A percentile compares a stretch with the other conserved stretches of the same genome.
Evolutionary conservation across 2,113 vertebrate genomes (phyloP).

Genomic region (Morone chrysops): DNA sequence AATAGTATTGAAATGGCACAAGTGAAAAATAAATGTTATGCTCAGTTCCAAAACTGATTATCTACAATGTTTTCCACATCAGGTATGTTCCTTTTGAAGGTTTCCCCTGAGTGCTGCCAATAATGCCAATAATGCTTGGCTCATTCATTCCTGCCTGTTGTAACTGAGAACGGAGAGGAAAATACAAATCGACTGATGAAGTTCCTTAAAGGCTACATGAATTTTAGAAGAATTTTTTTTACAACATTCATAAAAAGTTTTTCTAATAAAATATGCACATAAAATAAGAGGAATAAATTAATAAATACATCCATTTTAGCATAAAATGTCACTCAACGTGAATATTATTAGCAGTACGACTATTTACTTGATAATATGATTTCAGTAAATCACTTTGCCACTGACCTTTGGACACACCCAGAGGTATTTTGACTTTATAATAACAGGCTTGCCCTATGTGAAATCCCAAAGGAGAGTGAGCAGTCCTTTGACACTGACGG

Average conservation of each 20-base stretch:
- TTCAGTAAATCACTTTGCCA: conserved; percentile 62
- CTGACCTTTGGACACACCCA: conserved; percentile 69
- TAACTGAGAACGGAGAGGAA: conserved; percentile 35
- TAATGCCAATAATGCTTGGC: conserved; percentile 42
- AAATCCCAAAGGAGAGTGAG: conserved; percentile 51
- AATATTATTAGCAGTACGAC: conserved; percentile 69
- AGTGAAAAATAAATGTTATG: conserved; percentile 37
- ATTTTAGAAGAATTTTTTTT: conserved; percentile 42
- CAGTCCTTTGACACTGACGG: conserved; percentile 39
- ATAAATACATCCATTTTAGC: conserved; percentile 74
- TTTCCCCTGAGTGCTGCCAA: conserved; percentile 74
- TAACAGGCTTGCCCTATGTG: conserved; percentile 56
- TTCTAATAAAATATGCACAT: conserved; percentile 73
- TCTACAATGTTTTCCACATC: conserved; percentile 57
- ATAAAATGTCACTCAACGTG: conserved; percentile 61
- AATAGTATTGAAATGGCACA: conserved; percentile 66
- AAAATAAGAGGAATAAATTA: conserved; percentile 79
- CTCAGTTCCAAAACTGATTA: conserved; percentile 33
- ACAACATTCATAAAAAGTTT: conserved; percentile 70
- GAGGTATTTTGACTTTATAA: conserved; percentile 70
- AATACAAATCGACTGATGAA: conserved; percentile 39
- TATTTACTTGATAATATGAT: conserved; percentile 61
- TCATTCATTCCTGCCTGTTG: conserved; percentile 44
- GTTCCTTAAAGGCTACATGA: conserved; percentile 67
- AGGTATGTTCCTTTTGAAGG: conserved; percentile 73